These are phyloP conservation scores for Hypocryptadius cinnamomeus DNA, from an alignment of 2,113 vertebrate species.

Conservation along the genomic window DNA sequence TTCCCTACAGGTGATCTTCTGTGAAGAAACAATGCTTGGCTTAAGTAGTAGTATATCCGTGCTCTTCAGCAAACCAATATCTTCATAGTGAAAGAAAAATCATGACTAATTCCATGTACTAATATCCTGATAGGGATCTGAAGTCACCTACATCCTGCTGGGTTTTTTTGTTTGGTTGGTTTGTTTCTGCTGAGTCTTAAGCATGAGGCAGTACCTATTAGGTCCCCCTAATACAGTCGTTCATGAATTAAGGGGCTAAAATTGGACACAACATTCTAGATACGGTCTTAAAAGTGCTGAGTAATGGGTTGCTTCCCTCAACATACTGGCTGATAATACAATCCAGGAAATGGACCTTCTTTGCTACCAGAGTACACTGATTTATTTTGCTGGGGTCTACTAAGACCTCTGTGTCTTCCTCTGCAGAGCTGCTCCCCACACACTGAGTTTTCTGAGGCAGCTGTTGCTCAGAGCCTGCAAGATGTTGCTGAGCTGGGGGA, in stretches of 20 bases:
- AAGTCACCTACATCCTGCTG: neutral
- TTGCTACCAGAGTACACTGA: neutral
- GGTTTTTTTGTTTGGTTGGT: neutral
- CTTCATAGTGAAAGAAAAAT: neutral
- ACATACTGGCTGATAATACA: neutral
- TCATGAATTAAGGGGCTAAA: neutral
- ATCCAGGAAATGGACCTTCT: neutral
- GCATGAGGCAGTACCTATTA: neutral
- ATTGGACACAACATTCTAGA: neutral
- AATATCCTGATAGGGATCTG: neutral
- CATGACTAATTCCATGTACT: neutral
- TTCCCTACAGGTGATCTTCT: neutral
- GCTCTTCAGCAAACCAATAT: neutral
- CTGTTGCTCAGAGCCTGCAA: neutral
- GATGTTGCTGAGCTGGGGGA: neutral
- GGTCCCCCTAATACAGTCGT: neutral
- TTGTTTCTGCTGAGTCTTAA: neutral
- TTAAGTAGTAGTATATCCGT: neutral
- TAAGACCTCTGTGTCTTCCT: neutral
- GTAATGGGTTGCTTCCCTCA: neutral
- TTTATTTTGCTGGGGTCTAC: neutral
- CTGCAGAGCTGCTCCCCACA: neutral
- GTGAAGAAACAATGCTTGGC: neutral
- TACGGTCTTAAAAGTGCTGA: neutral
- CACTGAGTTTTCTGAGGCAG: neutral